These are phyloP conservation scores for Archilochus colubris DNA, from an alignment of 2,113 vertebrate species.

Conservation along the genomic window DNA sequence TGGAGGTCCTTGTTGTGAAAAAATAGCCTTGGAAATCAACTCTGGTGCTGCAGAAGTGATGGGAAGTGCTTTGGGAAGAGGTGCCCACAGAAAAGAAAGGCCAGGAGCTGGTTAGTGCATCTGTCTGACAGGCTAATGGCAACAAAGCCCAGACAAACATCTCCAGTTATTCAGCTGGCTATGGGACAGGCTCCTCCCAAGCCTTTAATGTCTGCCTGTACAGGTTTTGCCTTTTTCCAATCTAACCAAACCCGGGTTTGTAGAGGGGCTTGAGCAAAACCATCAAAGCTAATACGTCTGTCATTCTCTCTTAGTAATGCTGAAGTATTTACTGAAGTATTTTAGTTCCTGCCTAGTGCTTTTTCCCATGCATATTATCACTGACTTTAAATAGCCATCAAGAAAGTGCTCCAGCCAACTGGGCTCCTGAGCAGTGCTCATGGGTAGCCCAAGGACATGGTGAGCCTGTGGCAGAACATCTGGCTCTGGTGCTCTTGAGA, in stretches of 20 bases:
- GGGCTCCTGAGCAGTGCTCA: neutral
- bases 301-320: neutral
- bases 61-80: neutral
- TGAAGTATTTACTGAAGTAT: neutral
- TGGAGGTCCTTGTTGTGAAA: neutral
- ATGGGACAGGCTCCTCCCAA: neutral
- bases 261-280: neutral
- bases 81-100: neutral
- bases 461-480: too few species aligned
- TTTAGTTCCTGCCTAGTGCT: neutral
- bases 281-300: neutral
- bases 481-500: neutral
- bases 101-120: neutral
- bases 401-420: neutral
- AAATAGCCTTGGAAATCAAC: neutral
- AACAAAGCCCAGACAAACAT: neutral
- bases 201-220: neutral
- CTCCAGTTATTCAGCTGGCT: neutral
- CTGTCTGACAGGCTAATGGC: neutral
- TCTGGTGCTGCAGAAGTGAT: rapidly evolving
- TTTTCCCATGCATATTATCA: neutral
- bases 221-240: neutral
- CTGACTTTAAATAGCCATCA: neutral
- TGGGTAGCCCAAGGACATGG: neutral
- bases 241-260: neutral